Conservation (phyloP, 1,140 invertebrate genomes). For the Eueides isabella region DNA sequence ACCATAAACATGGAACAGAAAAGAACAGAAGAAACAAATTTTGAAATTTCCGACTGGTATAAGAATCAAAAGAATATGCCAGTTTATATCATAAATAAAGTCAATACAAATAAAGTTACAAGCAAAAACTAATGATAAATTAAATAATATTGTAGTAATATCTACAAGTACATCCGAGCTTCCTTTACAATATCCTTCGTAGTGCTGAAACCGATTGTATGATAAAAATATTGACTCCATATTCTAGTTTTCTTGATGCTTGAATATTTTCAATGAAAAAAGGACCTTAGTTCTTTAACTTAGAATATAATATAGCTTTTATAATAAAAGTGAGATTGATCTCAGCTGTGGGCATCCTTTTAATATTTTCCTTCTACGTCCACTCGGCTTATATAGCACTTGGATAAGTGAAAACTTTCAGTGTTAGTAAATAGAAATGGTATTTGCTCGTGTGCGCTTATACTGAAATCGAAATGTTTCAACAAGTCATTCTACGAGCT, state of each 20-base stretch:
- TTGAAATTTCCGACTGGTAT: too few relatives aligned
- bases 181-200: not conserved
- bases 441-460: not conserved
- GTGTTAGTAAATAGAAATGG: slow-evolving; percentile 12
- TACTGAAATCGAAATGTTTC: not conserved
- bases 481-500: not conserved
- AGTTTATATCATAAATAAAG: too few relatives aligned
- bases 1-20: too few relatives aligned
- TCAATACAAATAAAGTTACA: too few relatives aligned
- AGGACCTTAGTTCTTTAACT: not conserved
- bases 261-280: slow-evolving; percentile 9
- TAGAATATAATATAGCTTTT: slow-evolving; percentile 4
- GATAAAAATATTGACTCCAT: slow-evolving; percentile 15
- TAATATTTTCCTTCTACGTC: slow-evolving; percentile 22
- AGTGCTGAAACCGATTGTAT: not conserved
- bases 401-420: slow-evolving; percentile 25
- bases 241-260: not conserved
- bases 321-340: not conserved
- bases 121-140: too few relatives aligned
- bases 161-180: not conserved
- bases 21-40: too few relatives aligned
- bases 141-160: not conserved
- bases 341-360: slow-evolving; percentile 15
- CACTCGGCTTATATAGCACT: slow-evolving; percentile 24
- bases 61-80: too few relatives aligned